Conservation (phyloP, 2,797 vertebrate genomes). For the Tarsius wallacei region DNA sequence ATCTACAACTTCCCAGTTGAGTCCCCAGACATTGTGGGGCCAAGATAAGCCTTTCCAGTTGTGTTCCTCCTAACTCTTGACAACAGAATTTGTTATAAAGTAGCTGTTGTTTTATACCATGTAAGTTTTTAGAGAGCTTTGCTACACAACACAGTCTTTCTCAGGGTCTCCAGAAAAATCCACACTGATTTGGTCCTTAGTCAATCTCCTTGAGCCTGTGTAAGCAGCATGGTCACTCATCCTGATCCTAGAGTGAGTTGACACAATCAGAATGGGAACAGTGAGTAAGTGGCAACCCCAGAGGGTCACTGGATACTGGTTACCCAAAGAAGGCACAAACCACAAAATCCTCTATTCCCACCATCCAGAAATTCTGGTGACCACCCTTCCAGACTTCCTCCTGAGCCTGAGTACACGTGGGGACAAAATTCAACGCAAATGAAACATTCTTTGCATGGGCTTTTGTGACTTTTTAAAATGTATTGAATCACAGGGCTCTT, state of each 20-base stretch:
- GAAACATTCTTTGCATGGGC: neutral
- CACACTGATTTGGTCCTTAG: neutral
- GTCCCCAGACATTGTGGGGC: neutral
- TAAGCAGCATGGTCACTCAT: neutral
- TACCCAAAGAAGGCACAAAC: neutral
- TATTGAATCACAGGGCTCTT: neutral
- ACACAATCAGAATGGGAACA: neutral
- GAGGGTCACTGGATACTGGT: neutral
- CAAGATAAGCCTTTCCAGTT: neutral
- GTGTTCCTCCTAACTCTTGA: neutral
- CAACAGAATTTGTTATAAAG: conserved; percentile 4
- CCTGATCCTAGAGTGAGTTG: neutral
- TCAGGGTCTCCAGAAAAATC: conserved; percentile 2
- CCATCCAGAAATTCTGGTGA: neutral
- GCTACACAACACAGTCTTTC: neutral
- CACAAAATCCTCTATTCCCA: neutral
- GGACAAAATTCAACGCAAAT: conserved; percentile 1
- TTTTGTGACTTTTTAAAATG: conserved; percentile 18
- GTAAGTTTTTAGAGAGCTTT: neutral
- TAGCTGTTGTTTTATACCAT: neutral
- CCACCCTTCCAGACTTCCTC: neutral
- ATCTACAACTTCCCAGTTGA: neutral
- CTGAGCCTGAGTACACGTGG: neutral
- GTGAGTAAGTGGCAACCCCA: neutral
- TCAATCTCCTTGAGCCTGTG: neutral